Percentiles rank a stretch among this genome's conserved stretches.
phyloP scores from a whole-genome alignment of 2,797 vertebrate species.

The Paramormyrops hopkinsi region DNA sequence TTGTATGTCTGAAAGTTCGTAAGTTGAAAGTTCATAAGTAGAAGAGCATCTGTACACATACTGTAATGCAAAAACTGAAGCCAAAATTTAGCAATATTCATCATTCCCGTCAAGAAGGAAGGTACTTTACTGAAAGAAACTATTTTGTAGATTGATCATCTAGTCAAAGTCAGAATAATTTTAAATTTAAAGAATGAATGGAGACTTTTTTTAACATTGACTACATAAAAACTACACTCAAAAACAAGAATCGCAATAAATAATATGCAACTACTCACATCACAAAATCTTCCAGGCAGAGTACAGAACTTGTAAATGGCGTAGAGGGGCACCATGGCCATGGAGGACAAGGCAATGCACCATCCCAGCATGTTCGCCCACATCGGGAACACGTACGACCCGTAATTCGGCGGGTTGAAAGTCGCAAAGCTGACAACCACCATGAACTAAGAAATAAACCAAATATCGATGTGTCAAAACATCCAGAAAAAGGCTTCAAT shows the following conservation, averaged over 20 bases:
- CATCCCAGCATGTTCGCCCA: constrained; percentile 82
- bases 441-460: constrained; percentile 63
- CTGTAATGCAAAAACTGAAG: neutral
- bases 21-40: no score
- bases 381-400: constrained; percentile 70
- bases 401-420: constrained; percentile 76
- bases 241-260: neutral
- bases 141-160: neutral
- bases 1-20: no score
- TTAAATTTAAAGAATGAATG: neutral
- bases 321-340: constrained; percentile 81
- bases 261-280: constrained; percentile 57
- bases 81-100: neutral
- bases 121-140: neutral
- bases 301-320: constrained; percentile 80
- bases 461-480: neutral
- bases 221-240: neutral
- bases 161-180: neutral
- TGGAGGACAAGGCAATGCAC: constrained; percentile 79
- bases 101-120: neutral
- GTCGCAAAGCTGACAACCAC: constrained; percentile 81
- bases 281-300: constrained; percentile 71
- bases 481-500: neutral
- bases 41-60: neutral
- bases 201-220: neutral